A percentile compares a stretch with the other conserved stretches of the same genome.
phyloP scores from a whole-genome alignment of 1,140 invertebrate genomes.

The Metopolophium dirhodum region DNA sequence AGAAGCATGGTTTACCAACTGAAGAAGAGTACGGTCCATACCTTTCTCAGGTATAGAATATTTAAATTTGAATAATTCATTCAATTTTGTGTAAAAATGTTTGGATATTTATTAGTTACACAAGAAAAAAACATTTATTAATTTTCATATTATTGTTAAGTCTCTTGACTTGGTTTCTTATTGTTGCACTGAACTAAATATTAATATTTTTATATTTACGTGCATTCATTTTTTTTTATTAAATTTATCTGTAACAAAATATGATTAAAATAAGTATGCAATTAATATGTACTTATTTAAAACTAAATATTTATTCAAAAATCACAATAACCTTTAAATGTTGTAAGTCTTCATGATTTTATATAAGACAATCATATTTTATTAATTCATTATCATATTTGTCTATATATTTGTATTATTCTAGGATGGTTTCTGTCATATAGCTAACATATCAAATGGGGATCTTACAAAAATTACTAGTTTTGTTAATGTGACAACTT shows the following conservation, averaged over 20 bases:
- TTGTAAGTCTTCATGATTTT: neutral
- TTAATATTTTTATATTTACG: neutral
- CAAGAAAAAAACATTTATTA: neutral
- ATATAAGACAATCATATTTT: neutral
- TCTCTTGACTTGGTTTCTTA: too few relatives aligned
- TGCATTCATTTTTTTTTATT: neutral
- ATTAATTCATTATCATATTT: neutral
- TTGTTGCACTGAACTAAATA: neutral
- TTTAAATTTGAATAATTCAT: neutral
- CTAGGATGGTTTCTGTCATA: constrained; percentile 90
- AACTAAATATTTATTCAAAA: neutral
- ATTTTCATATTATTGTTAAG: neutral
- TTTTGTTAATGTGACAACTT: constrained; percentile 87
- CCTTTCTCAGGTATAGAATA: constrained; percentile 75
- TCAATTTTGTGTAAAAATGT: neutral
- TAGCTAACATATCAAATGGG: constrained; percentile 74
- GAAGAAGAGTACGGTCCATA: constrained; percentile 92
- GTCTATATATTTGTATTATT: neutral
- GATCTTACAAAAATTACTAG: constrained; percentile 75
- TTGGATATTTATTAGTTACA: neutral
- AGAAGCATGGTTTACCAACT: constrained; percentile 86
- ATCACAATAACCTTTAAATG: neutral
- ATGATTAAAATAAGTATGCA: neutral
- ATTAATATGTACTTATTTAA: neutral
- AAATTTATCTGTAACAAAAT: neutral